A percentile compares a stretch with the other conserved stretches of the same genome.
Conservation (phyloP, 2,797 vertebrate genomes). For the Mallotus villosus region DNA sequence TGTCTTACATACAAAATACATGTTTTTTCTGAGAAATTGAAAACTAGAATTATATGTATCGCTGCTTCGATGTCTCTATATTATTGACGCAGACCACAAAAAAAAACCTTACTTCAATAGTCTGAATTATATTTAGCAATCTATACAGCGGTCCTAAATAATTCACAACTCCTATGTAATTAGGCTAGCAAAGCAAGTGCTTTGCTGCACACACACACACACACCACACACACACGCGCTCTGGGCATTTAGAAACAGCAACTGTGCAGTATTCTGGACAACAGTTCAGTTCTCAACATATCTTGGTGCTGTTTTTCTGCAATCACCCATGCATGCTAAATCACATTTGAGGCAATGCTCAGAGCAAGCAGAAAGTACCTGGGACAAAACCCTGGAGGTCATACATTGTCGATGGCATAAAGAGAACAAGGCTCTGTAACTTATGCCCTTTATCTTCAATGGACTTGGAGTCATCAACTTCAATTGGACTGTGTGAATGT, state of each 20-base stretch:
- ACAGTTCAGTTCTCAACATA: slow-evolving; percentile 43
- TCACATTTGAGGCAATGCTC: slow-evolving; percentile 32
- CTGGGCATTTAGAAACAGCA: slow-evolving; percentile 59
- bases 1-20: neutral
- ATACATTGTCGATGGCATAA: slow-evolving; percentile 17
- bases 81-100: neutral
- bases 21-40: neutral
- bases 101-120: neutral
- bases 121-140: slow-evolving; percentile 11
- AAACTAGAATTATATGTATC: neutral
- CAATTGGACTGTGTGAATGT: slow-evolving; percentile 42
- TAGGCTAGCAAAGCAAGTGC: slow-evolving; percentile 52
- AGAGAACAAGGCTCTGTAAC: slow-evolving; percentile 21
- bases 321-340: slow-evolving; percentile 45
- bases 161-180: slow-evolving; percentile 69
- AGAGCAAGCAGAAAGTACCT: slow-evolving; percentile 7
- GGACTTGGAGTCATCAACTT: slow-evolving; percentile 25
- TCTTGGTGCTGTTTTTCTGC: slow-evolving; percentile 30
- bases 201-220: too few species aligned
- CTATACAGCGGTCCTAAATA: slow-evolving; percentile 60
- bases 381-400: slow-evolving; percentile 5
- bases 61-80: neutral
- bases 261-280: slow-evolving; percentile 48
- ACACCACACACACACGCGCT: slow-evolving; percentile 40
- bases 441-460: slow-evolving; percentile 16